A percentile compares a stretch with the other conserved stretches of the same genome.
These are phyloP conservation scores for Willowsia nigromaculata DNA, from an alignment of 2,888 invertebrate genomes.

Conservation along the genomic window DNA sequence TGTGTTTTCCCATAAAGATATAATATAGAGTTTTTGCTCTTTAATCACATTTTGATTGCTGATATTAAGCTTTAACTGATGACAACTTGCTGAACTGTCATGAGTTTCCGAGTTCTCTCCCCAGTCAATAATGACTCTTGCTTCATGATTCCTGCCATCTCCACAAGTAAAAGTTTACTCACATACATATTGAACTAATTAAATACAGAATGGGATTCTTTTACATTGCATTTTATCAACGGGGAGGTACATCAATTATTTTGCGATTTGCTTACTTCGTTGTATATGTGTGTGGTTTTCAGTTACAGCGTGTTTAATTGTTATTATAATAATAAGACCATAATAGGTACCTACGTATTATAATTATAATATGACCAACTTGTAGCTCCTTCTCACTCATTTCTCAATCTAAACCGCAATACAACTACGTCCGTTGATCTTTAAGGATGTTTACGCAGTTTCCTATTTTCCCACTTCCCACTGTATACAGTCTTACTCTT, in stretches of 20 bases:
- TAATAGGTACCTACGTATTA: background rate
- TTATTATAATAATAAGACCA: constrained; percentile 28
- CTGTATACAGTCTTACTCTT: background rate
- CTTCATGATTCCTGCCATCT: background rate
- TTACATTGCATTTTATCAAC: background rate
- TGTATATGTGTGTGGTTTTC: constrained; percentile 27
- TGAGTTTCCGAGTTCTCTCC: background rate
- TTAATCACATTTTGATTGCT: background rate
- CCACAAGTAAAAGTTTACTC: background rate
- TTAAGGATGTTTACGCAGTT: background rate
- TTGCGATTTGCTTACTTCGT: background rate
- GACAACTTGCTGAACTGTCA: too few relatives aligned
- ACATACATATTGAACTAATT: background rate
- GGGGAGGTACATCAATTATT: background rate
- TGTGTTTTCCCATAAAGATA: too few relatives aligned
- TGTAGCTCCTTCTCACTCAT: background rate
- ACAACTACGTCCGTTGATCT: constrained; percentile 41
- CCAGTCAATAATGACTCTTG: background rate
- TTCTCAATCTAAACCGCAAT: constrained; percentile 15
- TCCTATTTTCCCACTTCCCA: background rate
- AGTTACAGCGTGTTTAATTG: constrained; percentile 49
- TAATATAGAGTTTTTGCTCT: too few relatives aligned
- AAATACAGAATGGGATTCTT: constrained; percentile 32
- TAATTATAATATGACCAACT: background rate
- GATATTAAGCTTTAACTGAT: too few relatives aligned